These are phyloP conservation scores for Tinea pellionella DNA, from an alignment of 2,888 invertebrate species.

Conservation along the genomic window DNA sequence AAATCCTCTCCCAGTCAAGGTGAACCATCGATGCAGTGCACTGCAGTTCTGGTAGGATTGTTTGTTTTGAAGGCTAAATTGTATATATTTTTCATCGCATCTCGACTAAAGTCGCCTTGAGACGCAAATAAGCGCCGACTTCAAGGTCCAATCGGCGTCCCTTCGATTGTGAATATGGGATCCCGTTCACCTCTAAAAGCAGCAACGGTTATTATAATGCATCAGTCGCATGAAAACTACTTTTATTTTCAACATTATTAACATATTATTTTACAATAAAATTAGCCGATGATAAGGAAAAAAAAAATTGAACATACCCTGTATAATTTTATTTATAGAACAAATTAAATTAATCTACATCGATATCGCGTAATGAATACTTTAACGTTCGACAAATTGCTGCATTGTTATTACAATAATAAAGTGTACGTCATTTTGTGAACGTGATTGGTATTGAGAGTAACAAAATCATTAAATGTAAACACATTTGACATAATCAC, in stretches of 20 bases:
- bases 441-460: background rate
- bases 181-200: conserved; percentile 48
- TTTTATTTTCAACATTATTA: background rate
- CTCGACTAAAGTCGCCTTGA: conserved; percentile 24
- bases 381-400: conserved; percentile 4
- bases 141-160: conserved; percentile 47
- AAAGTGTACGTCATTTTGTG: background rate
- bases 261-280: conserved; percentile 9
- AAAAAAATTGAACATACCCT: conserved; percentile 19
- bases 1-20: conserved; percentile 17
- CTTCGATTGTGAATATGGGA: conserved; percentile 32
- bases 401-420: background rate
- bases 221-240: background rate
- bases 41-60: conserved; percentile 29
- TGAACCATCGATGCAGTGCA: no score
- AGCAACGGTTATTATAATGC: conserved; percentile 28
- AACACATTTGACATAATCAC: background rate
- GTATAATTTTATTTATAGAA: conserved; percentile 3
- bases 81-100: conserved; percentile 25
- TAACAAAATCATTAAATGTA: background rate
- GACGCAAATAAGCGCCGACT: conserved; percentile 21
- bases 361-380: conserved; percentile 9
- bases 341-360: background rate
- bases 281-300: background rate
- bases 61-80: conserved; percentile 35